Evolutionary conservation across 2,888 invertebrate species (phyloP).

Genomic region (Leptura quadrifasciata): DNA sequence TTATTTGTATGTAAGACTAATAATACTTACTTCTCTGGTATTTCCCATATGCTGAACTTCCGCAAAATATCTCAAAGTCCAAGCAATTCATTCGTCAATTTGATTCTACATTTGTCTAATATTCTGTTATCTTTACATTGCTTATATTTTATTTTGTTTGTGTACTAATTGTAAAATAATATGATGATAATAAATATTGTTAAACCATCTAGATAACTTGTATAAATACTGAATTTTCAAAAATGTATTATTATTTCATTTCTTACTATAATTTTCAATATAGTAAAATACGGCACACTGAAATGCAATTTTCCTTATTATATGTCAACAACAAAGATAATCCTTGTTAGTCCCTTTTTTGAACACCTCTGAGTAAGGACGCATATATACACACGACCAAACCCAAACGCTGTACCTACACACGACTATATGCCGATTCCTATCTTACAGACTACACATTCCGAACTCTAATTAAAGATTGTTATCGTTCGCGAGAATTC

Average conservation of each 20-base stretch:
- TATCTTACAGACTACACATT: constrained; percentile 64
- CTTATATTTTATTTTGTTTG: too few relatives aligned
- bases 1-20: too few relatives aligned
- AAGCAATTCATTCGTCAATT: too few relatives aligned
- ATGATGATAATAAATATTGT: too few relatives aligned
- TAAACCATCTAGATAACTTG: too few relatives aligned
- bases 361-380: constrained; percentile 28
- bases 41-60: too few relatives aligned
- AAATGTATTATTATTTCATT: neutral
- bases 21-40: too few relatives aligned
- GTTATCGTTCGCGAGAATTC: constrained; percentile 68
- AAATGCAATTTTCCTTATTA: neutral
- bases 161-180: too few relatives aligned
- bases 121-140: too few relatives aligned
- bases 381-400: constrained; percentile 41
- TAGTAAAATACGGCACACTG: neutral
- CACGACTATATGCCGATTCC: constrained; percentile 57
- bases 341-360: neutral
- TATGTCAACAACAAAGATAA: neutral
- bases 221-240: neutral
- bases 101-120: too few relatives aligned
- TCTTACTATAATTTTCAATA: neutral
- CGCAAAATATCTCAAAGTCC: too few relatives aligned
- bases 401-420: constrained; percentile 34
- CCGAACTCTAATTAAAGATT: constrained; percentile 67